Base-by-base conservation (phyloP, 2,888 invertebrate genomes). In the Netelia melanura region DNA sequence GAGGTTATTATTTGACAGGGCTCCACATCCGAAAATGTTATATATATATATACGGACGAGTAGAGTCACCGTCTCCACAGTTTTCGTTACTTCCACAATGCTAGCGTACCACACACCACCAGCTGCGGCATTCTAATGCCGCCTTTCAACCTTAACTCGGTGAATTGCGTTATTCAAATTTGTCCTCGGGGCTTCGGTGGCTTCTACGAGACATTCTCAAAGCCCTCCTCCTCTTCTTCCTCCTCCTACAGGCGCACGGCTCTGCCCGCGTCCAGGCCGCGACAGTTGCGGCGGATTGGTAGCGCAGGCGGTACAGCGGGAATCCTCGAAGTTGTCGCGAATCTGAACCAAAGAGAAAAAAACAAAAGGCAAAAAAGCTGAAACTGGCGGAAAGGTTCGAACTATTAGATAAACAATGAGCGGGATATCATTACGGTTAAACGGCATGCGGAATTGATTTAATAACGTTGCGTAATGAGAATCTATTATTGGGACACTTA, bases 131-230 rank as follows among this genome's bases (percentile, higher is more conserved):
- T 90, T 89, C 87, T 88, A 89, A 89, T 88, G 88, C 85, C 85
- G 86, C 89, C 91, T 89, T 89, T 89, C 85, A 84, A 91, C 90
- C 90, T 91, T 88, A 89, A 90, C 89, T 88, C 87, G 86, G 86
- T 86, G 89, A 92, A 92, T 90, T 86, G 90, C 89, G 89, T 91
- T 91, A 92, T 92, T 92, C 90, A 90, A 90, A 91, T 89, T 90
- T 83, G 87, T 77, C 83, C 70, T 85, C 70, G 23, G 72, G 72
- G 65, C 58, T 78, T 58, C 25, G 43, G 56, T 44, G 43, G 75
- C 62, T 71, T 76, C 67, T 54, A 61, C 71, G 70, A 64, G 75
- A 76, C 56, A 79, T 76, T 85, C 72, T 67, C 79, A 68, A 76
- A 82, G 61, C 64, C 75, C 43, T 71, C n/a, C 10, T 17, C 3